A percentile compares a stretch with the other conserved stretches of the same genome.
These are phyloP conservation scores for Budorcas taxicolor DNA, from an alignment of 2,113 vertebrate species.

Conservation along the genomic window DNA sequence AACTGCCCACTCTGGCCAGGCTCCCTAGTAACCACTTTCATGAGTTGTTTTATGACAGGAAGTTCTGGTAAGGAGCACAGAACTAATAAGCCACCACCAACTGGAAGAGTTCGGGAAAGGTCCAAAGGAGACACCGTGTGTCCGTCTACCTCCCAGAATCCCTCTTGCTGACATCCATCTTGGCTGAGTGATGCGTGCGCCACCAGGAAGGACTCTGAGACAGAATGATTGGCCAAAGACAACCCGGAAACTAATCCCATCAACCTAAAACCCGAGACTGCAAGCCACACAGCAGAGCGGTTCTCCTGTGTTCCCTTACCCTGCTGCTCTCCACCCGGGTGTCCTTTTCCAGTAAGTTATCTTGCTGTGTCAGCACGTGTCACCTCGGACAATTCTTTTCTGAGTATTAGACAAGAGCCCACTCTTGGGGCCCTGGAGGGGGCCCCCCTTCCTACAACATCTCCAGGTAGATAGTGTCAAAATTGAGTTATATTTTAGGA, in stretches of 20 bases:
- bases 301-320: neutral
- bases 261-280: neutral
- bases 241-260: neutral
- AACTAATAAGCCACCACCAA: neutral
- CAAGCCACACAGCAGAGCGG: neutral
- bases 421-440: neutral
- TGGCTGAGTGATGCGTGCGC: accelerated
- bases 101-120: neutral
- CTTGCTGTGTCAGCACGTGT: neutral
- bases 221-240: neutral
- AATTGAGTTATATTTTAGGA: neutral
- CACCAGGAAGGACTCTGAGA: neutral
- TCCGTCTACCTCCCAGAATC: neutral
- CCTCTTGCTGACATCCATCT: neutral
- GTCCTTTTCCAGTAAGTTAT: too few relatives aligned
- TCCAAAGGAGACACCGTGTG: neutral
- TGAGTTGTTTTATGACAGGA: neutral
- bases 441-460: neutral
- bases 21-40: neutral
- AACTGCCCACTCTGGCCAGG: neutral
- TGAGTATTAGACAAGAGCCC: neutral
- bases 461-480: neutral
- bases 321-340: neutral
- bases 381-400: neutral
- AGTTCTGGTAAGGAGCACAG: neutral